phyloP scores from a whole-genome alignment of 2,888 invertebrate genomes.

The Drosophila buzzatii region DNA sequence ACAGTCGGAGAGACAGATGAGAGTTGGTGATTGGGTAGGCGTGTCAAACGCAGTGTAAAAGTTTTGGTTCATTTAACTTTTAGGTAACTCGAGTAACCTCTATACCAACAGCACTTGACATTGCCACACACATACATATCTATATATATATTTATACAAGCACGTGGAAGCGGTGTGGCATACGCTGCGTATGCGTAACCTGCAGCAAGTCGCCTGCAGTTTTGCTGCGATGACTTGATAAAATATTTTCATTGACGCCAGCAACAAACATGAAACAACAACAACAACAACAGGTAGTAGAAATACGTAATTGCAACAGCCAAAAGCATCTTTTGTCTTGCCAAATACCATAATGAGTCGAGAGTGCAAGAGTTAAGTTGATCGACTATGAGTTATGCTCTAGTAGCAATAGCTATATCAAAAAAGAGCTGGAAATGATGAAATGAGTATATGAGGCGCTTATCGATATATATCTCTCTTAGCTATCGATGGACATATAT shows the following conservation, averaged over 20 bases:
- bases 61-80: constrained; percentile 66
- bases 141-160: no score
- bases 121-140: not conserved
- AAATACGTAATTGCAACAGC: constrained; percentile 22
- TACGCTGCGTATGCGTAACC: constrained; percentile 54
- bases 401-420: not conserved
- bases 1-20: not conserved
- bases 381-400: not conserved
- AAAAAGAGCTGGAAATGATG: no score
- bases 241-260: constrained; percentile 70
- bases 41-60: constrained; percentile 68
- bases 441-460: no score
- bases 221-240: constrained; percentile 57
- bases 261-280: constrained; percentile 26
- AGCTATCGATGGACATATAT: no score
- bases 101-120: constrained; percentile 57
- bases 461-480: no score
- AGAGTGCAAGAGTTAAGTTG: rapidly evolving
- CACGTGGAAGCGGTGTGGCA: constrained; percentile 7
- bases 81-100: constrained; percentile 40
- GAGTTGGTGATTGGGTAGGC: constrained; percentile 6
- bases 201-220: constrained; percentile 48
- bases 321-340: constrained; percentile 48
- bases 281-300: constrained; percentile 12
- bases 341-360: constrained; percentile 32